Base-by-base conservation (phyloP, 2,113 vertebrate genomes). In the Dissostichus mawsoni region DNA sequence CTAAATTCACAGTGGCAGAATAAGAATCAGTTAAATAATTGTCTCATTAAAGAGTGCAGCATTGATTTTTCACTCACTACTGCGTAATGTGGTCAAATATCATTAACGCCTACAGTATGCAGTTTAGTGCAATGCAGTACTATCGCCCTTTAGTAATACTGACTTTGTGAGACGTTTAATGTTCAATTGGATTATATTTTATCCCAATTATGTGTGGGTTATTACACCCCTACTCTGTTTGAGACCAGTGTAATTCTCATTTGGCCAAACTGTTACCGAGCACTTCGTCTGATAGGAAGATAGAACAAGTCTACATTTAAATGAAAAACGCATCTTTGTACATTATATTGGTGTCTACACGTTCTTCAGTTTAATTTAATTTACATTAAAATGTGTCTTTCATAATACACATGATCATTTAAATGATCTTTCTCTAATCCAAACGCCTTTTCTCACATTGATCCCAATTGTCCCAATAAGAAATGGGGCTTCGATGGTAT, bases 11-110 rank as follows among this genome's bases (percentile, higher is more conserved):
- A 45, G 17, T 6, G 17, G 69, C 57, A 55, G 47, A 36, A 8
- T 25, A 23, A 36, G 2, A 72, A 61, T 41, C 44, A 17, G 18
- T 41, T 20, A 48, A 41, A 45, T 53, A 61, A 58, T 23, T 16
- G 5, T 69, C 29, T 84, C 59, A 65, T 80, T 79, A 67, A 53
- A 67, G 51, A 0, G 16, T 44, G 33, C 20, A 13, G 29, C 55
- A 45, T 74, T 70, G 4, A 70, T 80, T 63, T 45, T 69, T 81
- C 51, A 1, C 2, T 36, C 25, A 78, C 14, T 63, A 17, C 51
- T 57, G 1, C 50, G 33, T n/a, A 33, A 11, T 53, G 58, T 69
- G 29, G 5, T 33, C 53, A 23, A 25, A 18, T 20, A 20, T 48
- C 11, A 65, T 45, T 3, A 51, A 4, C 47, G 55, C 14, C 12